Evolutionary conservation across 2,113 vertebrate species (phyloP).

Genomic region (Mugil cephalus): DNA sequence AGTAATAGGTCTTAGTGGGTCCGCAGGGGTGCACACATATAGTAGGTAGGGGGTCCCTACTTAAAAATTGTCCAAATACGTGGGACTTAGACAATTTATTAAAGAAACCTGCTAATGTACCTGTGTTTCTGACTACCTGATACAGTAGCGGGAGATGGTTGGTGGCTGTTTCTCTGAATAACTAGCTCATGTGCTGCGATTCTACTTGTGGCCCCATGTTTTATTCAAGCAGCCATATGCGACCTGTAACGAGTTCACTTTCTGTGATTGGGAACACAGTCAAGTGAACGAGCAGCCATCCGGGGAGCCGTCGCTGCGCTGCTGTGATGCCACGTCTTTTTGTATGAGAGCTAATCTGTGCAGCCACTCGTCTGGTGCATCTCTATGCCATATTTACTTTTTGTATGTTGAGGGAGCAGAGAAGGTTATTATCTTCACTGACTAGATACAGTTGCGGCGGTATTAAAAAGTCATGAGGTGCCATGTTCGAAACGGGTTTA

Average conservation of each 20-base stretch:
- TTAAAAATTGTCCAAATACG: no score
- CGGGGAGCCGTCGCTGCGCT: slow-evolving; percentile 1
- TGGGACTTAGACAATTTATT: no score
- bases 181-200: slow-evolving; percentile 41
- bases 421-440: slow-evolving; percentile 21
- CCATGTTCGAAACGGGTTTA: slow-evolving; percentile 40
- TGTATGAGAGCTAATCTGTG: slow-evolving; percentile 43
- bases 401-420: slow-evolving; percentile 8
- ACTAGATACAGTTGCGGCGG: slow-evolving; percentile 32
- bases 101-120: neutral
- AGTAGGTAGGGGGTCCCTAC: no score
- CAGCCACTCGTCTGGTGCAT: slow-evolving; percentile 22
- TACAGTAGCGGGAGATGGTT: slow-evolving; percentile 1
- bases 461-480: slow-evolving; percentile 60
- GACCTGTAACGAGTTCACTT: slow-evolving; percentile 37
- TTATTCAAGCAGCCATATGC: slow-evolving; percentile 49
- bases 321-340: slow-evolving; percentile 14
- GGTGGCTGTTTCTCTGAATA: slow-evolving; percentile 24
- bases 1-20: no score
- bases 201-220: slow-evolving; percentile 43
- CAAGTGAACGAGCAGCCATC: slow-evolving; percentile 13
- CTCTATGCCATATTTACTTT: slow-evolving; percentile 39
- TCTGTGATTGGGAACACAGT: slow-evolving; percentile 30
- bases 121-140: neutral
- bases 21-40: no score